Evolutionary conservation across 2,888 invertebrate genomes (phyloP), one percentile per base, ranked within the genome.

Genomic region (Eupithecia centaureata): DNA sequence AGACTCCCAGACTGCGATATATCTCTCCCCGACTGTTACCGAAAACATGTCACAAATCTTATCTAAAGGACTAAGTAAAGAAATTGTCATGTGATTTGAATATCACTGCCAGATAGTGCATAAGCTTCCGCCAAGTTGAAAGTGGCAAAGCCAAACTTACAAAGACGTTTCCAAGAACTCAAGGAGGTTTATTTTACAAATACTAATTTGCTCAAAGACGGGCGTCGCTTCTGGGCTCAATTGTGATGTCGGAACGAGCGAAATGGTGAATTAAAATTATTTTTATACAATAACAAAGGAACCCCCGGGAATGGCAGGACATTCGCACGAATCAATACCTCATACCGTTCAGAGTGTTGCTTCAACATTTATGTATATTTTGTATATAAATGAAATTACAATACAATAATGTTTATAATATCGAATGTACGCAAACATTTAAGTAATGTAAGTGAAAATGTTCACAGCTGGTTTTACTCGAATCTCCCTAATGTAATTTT

Each of bases 401-500:
- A 86, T 86, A 86, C 83, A 85, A 86, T 83, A 85, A 84, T 89
- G 89, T 90, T 87, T 30, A 83, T 86, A 86, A 88, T 90, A 90
- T 90, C 89, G 87, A 85, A 84, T 82, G 70, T 70, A 89, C 83
- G 83, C 83, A 84, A 84, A 60, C 59, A 61, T 63, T 42, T 68
- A 65, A 35, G 59, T 57, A 78, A 80, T 82, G 83, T 60, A 82
- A 79, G 73, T 84, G 82, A 82, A 84, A 81, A 86, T 81, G 81
- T 82, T 83, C 82, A 80, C 79, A 79, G 80, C 84, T 87, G 87
- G 82, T 89, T 91, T 88, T 88, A 90, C 82, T 89, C 85, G 87
- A 92, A 91, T 91, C 92, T 92, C 91, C 83, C 82, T 91, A 88
- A 90, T 88, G 88, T 91, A 89, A 86, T 89, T 90, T 88, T 88